These are phyloP conservation scores for Pteronotus mesoamericanus DNA, from an alignment of 2,797 vertebrate genomes.

Conservation along the genomic window DNA sequence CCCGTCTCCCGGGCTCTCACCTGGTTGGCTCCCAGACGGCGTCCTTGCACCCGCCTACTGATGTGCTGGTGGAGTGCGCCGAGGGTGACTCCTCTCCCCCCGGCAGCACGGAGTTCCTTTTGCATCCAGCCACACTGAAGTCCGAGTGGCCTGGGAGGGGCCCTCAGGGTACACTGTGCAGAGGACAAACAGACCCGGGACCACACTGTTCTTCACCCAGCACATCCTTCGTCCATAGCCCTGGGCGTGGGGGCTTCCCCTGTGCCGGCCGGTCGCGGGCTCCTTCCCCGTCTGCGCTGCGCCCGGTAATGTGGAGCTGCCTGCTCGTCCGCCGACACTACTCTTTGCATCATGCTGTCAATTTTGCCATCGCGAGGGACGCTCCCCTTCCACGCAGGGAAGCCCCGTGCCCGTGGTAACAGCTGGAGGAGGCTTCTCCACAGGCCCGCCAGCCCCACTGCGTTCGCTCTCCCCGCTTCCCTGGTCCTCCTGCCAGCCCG, in stretches of 20 bases:
- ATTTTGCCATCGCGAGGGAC: background rate
- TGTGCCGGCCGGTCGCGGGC: background rate
- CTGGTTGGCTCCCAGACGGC: background rate
- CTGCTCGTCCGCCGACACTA: background rate
- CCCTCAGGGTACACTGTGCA: background rate
- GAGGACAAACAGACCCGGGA: background rate
- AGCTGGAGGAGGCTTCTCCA: background rate
- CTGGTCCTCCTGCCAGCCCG: background rate
- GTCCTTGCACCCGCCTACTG: background rate
- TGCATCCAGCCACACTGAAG: background rate
- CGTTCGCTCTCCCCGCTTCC: too few relatives aligned
- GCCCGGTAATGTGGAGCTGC: background rate
- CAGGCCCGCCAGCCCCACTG: background rate
- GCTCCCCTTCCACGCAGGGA: background rate
- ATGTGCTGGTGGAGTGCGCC: background rate
- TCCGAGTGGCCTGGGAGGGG: background rate
- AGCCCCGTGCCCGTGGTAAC: background rate
- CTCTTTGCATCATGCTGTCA: background rate
- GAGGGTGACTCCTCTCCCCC: background rate
- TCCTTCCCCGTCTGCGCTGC: background rate
- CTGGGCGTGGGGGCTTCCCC: background rate
- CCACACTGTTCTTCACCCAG: background rate
- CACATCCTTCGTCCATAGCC: rapidly evolving
- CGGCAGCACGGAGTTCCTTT: background rate
- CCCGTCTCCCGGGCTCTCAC: background rate